phyloP scores from a whole-genome alignment of 2,888 invertebrate genomes.

The Pyrrhia umbra region DNA sequence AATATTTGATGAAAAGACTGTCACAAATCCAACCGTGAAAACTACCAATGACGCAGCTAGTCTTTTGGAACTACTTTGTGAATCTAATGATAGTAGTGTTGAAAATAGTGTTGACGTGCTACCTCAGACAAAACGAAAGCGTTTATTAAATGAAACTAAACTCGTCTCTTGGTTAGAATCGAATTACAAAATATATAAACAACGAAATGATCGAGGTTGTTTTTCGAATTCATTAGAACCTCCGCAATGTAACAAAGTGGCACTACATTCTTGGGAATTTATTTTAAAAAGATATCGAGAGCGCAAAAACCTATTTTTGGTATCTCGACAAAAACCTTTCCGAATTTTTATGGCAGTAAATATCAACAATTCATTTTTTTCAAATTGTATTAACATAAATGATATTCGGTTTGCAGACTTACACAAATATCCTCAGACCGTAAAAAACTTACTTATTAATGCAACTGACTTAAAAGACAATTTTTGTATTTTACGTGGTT shows the following conservation, averaged over 20 bases:
- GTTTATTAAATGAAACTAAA: conserved; percentile 65
- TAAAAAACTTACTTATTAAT: conserved; percentile 81
- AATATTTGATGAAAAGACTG: conserved; percentile 5
- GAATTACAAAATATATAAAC: conserved; percentile 79
- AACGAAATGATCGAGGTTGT: conserved; percentile 68
- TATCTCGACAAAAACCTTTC: conserved; percentile 75
- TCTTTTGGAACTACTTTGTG: conserved; percentile 35
- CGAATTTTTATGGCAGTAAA: conserved; percentile 82
- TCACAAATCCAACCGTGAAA: conserved; percentile 15
- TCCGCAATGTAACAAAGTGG: conserved; percentile 75
- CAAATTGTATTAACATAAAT: conserved; percentile 79
- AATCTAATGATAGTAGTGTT: conserved; percentile 13
- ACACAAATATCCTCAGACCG: conserved; percentile 78
- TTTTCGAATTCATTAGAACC: conserved; percentile 72
- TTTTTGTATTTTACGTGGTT: conserved; percentile 84
- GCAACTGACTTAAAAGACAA: conserved; percentile 76
- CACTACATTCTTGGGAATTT: conserved; percentile 80
- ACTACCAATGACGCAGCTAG: conserved; percentile 9
- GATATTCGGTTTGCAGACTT: conserved; percentile 78
- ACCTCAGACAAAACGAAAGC: conserved; percentile 47
- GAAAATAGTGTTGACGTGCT: conserved; percentile 5
- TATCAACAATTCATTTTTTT: conserved; percentile 70
- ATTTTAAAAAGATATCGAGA: conserved; percentile 80
- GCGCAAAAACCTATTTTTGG: conserved; percentile 79
- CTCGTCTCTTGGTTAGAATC: conserved; percentile 80